Percentiles rank a stretch among this genome's conserved stretches.
These are phyloP conservation scores for Andrena trimmerana DNA, from an alignment of 2,888 invertebrate genomes.

Conservation along the genomic window DNA sequence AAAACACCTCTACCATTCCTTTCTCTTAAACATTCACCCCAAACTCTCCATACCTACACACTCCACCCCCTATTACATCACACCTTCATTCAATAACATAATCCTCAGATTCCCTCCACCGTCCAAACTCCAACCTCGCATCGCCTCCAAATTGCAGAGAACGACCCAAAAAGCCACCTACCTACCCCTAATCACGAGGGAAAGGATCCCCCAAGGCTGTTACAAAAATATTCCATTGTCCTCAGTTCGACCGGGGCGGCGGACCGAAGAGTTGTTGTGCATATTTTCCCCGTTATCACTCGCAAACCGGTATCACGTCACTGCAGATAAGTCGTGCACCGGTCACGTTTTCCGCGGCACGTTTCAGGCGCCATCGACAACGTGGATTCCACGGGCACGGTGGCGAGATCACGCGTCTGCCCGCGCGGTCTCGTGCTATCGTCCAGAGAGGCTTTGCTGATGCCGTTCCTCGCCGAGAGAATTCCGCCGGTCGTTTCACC, in stretches of 20 bases:
- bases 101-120: too few species aligned
- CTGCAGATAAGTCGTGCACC: slow-evolving; percentile 60
- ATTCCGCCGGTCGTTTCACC: slow-evolving; percentile 20
- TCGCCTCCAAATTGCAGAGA: background rate
- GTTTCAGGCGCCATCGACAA: slow-evolving; percentile 60
- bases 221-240: slow-evolving; percentile 9
- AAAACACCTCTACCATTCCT: too few species aligned
- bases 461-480: slow-evolving; percentile 43
- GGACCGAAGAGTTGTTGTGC: slow-evolving; percentile 37
- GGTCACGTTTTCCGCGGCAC: slow-evolving; percentile 64
- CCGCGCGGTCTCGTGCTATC: slow-evolving; percentile 45
- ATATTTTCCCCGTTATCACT: slow-evolving; percentile 67
- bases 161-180: background rate
- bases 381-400: slow-evolving; percentile 53
- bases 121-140: too few species aligned
- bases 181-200: background rate
- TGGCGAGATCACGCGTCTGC: slow-evolving; percentile 45
- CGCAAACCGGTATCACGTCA: slow-evolving; percentile 61
- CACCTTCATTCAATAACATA: too few species aligned
- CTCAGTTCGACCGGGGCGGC: background rate
- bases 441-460: slow-evolving; percentile 47
- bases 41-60: too few species aligned
- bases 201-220: background rate
- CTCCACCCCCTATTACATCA: too few species aligned
- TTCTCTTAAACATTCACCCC: too few species aligned